These are phyloP conservation scores for Notarius lentiginosus DNA, from an alignment of 2,113 vertebrate species.

Conservation along the genomic window DNA sequence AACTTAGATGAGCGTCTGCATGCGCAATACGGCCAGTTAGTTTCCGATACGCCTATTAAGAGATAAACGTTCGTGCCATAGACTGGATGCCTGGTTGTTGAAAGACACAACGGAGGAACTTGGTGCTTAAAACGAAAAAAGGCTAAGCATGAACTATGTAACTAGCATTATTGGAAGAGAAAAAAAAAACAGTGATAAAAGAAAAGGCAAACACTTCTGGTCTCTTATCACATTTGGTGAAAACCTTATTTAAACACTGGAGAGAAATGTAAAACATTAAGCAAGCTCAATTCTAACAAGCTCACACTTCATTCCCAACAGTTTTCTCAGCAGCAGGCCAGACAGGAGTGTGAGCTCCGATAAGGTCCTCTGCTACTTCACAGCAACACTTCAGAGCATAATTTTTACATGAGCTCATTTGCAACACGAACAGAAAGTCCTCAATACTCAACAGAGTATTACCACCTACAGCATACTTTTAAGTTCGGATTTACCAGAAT, in stretches of 20 bases:
- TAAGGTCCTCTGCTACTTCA: slow-evolving; percentile 2
- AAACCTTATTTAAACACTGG: neutral
- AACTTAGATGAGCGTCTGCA: too few species aligned
- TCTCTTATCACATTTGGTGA: neutral
- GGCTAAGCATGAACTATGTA: neutral
- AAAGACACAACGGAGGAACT: neutral
- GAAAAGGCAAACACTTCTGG: neutral
- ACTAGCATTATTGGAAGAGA: neutral
- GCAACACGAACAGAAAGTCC: neutral
- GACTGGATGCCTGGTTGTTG: neutral
- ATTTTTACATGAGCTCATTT: neutral
- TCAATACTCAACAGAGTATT: neutral
- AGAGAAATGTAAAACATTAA: neutral
- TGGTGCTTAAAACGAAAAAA: neutral
- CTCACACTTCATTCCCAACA: slow-evolving; percentile 19
- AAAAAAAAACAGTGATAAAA: neutral
- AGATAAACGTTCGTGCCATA: neutral
- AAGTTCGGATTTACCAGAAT: neutral
- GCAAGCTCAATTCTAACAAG: neutral
- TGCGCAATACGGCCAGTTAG: too few species aligned
- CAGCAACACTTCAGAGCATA: neutral
- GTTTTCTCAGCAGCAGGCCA: neutral
- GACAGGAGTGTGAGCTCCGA: slow-evolving; percentile 2
- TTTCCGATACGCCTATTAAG: too few species aligned
- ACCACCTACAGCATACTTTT: neutral